Evolutionary conservation across 2,888 invertebrate genomes (phyloP).

Genomic region (Caenorhabditis wallacei): DNA sequence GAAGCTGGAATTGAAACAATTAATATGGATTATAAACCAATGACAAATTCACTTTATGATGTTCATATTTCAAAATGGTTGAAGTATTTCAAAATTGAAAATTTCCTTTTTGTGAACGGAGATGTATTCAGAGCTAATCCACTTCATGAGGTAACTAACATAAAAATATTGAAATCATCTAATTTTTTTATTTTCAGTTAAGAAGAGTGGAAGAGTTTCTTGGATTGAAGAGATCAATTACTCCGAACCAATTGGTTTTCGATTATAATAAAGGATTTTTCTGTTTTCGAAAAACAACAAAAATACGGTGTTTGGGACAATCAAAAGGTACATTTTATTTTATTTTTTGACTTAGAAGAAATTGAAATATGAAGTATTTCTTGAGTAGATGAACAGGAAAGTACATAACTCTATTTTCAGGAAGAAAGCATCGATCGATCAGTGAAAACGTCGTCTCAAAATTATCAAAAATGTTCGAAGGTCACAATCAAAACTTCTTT

Average conservation of each 20-base stretch:
- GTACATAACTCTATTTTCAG: conserved; percentile 61
- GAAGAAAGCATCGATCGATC: conserved; percentile 76
- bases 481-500: conserved; percentile 78
- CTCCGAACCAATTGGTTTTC: conserved; percentile 94
- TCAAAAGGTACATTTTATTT: conserved; percentile 62
- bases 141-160: conserved; percentile 87
- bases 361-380: neutral
- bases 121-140: conserved; percentile 94
- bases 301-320: conserved; percentile 78
- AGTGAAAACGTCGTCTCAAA: conserved; percentile 35
- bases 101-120: conserved; percentile 93
- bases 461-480: conserved; percentile 68
- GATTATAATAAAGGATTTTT: conserved; percentile 97
- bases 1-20: conserved; percentile 83
- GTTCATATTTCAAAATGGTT: conserved; percentile 94
- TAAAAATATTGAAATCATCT: neutral
- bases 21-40: conserved; percentile 83
- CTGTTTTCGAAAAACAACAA: conserved; percentile 86
- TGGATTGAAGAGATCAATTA: conserved; percentile 88
- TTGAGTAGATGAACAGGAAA: no score
- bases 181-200: conserved; percentile 84
- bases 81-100: conserved; percentile 92
- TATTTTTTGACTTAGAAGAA: neutral
- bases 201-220: conserved; percentile 92
- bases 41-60: conserved; percentile 91